These are phyloP conservation scores for Microtus oregoni DNA, from an alignment of 2,113 vertebrate species.

Conservation along the genomic window DNA sequence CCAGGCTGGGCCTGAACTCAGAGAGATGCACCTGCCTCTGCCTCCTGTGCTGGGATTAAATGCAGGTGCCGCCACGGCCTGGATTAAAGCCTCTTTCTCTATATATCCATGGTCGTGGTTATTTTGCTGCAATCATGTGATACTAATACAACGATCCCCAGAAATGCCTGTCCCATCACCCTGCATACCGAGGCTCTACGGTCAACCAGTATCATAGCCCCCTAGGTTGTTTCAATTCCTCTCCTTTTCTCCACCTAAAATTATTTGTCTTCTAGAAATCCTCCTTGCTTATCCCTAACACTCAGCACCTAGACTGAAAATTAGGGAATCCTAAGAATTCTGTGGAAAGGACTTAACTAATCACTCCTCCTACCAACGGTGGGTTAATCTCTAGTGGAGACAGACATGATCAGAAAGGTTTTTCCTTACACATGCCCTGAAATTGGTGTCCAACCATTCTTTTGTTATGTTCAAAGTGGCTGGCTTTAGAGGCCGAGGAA, in stretches of 20 bases:
- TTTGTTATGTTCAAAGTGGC: not conserved
- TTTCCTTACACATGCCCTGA: not conserved
- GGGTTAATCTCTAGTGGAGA: not conserved
- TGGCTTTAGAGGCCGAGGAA: slow-evolving; percentile 15
- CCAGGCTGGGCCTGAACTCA: not conserved
- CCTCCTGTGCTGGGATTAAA: not conserved
- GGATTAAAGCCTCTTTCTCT: not conserved
- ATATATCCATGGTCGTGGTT: no score
- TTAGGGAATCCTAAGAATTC: not conserved
- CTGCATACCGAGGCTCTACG: not conserved
- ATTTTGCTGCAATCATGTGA: not conserved
- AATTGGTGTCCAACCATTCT: not conserved
- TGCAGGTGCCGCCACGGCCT: not conserved
- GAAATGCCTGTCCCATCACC: not conserved
- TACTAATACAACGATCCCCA: not conserved
- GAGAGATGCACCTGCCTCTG: not conserved
- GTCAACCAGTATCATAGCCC: not conserved
- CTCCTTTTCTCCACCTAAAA: not conserved
- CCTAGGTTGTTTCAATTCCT: not conserved
- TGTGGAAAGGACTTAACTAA: not conserved
- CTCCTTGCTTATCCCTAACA: not conserved
- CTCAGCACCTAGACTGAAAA: not conserved
- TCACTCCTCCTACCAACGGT: not conserved
- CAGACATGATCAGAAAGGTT: slow-evolving; percentile 35
- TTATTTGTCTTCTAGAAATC: not conserved